Conservation (phyloP, 2,113 vertebrate genomes). For the Pogonocichla stellata region DNA sequence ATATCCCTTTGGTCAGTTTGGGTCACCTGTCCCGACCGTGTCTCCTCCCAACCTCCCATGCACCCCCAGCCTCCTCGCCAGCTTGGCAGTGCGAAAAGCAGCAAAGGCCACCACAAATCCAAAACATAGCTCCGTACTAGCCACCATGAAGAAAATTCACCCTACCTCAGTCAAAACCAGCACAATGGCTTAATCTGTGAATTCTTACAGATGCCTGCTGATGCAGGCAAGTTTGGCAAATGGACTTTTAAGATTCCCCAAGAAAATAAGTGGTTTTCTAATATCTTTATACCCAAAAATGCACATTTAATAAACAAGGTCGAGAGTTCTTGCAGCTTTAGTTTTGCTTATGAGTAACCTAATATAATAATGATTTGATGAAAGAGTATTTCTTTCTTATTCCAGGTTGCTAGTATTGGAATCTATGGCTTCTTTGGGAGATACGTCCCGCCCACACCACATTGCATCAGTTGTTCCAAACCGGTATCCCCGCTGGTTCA, state of each 20-base stretch:
- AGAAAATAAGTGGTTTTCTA: neutral
- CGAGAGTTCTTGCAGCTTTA: neutral
- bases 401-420: conserved; percentile 94
- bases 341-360: neutral
- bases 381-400: conserved; percentile 1
- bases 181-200: neutral
- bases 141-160: neutral
- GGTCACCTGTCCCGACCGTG: neutral
- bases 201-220: neutral
- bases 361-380: neutral
- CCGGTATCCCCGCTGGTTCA: conserved; percentile 95
- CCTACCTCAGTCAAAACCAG: neutral
- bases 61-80: neutral
- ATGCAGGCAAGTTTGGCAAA: neutral
- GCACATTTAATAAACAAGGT: neutral
- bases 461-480: conserved; percentile 96
- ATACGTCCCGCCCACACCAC: conserved; percentile 92
- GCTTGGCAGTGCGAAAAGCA: neutral
- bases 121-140: neutral
- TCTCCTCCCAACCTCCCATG: neutral
- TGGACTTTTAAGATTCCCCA: neutral
- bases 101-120: neutral
- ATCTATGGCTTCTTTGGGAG: conserved; percentile 87
- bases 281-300: neutral
- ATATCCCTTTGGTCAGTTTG: neutral